Evolutionary conservation across 2,888 invertebrate genomes (phyloP).

Genomic region (Ornithoptera priamus): DNA sequence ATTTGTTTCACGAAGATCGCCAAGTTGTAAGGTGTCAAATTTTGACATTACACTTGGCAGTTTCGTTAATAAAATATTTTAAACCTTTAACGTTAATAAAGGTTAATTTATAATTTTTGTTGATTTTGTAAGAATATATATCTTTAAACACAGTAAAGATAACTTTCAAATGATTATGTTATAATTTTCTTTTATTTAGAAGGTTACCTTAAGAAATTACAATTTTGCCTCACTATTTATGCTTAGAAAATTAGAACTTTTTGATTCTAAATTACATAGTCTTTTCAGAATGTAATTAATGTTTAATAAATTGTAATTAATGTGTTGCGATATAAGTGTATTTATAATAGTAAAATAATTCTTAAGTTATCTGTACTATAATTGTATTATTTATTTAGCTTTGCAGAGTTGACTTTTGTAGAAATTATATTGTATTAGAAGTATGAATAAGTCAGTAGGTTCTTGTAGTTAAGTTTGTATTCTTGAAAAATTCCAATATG

Average conservation of each 20-base stretch:
- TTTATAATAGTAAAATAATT: background rate
- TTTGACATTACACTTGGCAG: background rate
- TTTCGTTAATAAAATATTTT: slow-evolving; percentile 2
- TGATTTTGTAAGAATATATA: background rate
- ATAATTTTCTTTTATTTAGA: too few species aligned
- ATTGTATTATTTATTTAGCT: slow-evolving; percentile 27
- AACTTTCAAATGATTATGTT: too few species aligned
- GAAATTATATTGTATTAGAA: slow-evolving; percentile 14
- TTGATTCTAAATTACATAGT: too few species aligned
- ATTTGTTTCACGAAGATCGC: slow-evolving; percentile 7
- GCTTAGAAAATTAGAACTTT: too few species aligned
- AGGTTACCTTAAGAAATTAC: too few species aligned
- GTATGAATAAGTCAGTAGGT: slow-evolving; percentile 6
- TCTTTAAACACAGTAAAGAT: background rate
- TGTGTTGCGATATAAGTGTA: background rate
- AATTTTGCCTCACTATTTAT: too few species aligned
- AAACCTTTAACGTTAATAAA: background rate
- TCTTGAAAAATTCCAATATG: slow-evolving; percentile 10
- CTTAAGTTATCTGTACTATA: slow-evolving; percentile 15
- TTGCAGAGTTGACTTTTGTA: slow-evolving; percentile 22
- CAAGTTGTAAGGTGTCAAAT: slow-evolving; percentile 15
- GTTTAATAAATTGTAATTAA: background rate
- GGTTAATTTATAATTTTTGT: background rate
- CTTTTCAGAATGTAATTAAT: background rate
- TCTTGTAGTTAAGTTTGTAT: background rate